Percentiles rank a stretch among this genome's conserved stretches.
Conservation (phyloP, 53 echinoderm and acorn worm species). For the Paracentrotus lividus region DNA sequence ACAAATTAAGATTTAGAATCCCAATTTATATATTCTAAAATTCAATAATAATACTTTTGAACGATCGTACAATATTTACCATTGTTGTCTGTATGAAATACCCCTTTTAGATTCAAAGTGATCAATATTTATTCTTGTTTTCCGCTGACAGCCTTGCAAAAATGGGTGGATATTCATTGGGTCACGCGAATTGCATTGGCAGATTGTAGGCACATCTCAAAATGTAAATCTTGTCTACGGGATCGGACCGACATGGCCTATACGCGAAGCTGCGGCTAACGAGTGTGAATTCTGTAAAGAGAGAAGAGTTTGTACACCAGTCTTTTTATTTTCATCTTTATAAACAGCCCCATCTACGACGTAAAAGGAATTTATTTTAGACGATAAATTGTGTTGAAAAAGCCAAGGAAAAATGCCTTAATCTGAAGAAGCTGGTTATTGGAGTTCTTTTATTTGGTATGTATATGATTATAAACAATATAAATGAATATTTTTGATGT, state of each 20-base stretch:
- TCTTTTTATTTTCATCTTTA: neutral
- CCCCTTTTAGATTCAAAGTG: neutral
- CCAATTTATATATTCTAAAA: too few relatives aligned
- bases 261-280: too few relatives aligned
- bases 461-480: neutral
- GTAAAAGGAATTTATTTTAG: neutral
- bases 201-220: constrained; percentile 11
- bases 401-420: neutral
- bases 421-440: neutral
- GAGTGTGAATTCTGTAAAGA: neutral
- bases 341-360: constrained; percentile 44
- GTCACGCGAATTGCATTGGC: constrained; percentile 43
- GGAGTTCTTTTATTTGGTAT: neutral
- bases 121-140: neutral
- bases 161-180: constrained; percentile 60
- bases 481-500: neutral
- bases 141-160: neutral
- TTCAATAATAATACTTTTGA: too few relatives aligned
- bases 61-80: constrained; percentile 12
- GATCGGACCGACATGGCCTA: neutral
- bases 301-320: neutral
- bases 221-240: neutral
- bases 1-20: too few relatives aligned
- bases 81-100: neutral
- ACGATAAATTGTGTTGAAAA: neutral